Conservation (phyloP, 2,113 vertebrate species). For the Otis tarda region DNA sequence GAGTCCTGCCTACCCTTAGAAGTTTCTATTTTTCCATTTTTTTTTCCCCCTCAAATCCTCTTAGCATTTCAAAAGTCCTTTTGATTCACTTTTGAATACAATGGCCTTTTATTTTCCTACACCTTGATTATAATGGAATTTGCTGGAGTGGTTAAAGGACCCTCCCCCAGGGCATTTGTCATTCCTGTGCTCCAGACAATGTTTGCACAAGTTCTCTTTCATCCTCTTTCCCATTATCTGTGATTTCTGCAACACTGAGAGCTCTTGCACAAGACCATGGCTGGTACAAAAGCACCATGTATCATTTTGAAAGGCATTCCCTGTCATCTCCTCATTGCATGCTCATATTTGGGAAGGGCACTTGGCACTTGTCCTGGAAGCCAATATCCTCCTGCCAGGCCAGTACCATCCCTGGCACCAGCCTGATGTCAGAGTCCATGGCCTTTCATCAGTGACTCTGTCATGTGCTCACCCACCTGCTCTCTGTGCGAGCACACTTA, state of each 20-base stretch:
- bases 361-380: background rate
- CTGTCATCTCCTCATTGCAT: background rate
- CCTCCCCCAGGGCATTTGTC: background rate
- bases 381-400: background rate
- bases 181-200: background rate
- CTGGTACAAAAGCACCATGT: background rate
- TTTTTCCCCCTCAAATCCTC: background rate
- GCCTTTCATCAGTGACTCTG: background rate
- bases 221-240: background rate
- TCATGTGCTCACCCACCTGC: background rate
- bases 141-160: background rate
- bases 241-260: background rate
- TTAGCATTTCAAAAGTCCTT: background rate
- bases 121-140: background rate
- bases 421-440: accelerated
- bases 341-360: background rate
- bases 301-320: background rate
- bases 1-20: background rate
- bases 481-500: background rate
- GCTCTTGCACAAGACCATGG: background rate
- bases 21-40: background rate
- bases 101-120: background rate
- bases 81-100: background rate
- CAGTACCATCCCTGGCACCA: accelerated
- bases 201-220: background rate